phyloP scores from a whole-genome alignment of 2,797 vertebrate species.

The Chiloscyllium punctatum region DNA sequence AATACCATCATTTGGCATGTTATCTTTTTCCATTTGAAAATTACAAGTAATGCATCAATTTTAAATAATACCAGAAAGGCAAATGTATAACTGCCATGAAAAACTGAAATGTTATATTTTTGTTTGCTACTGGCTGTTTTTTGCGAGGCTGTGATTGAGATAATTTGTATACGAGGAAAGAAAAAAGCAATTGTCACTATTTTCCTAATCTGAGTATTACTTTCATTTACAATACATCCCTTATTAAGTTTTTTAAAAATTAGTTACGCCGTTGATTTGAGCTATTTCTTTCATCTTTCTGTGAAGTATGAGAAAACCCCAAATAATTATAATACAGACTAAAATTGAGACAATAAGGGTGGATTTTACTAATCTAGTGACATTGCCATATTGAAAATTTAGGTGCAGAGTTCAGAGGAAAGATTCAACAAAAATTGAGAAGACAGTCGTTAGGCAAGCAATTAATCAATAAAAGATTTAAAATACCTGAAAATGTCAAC shows the following conservation, averaged over 20 bases:
- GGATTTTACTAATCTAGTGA: not conserved
- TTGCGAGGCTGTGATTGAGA: not conserved
- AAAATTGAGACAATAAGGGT: not conserved
- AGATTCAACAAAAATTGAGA: not conserved
- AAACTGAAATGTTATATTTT: not conserved
- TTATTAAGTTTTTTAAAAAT: not conserved
- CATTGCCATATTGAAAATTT: not conserved
- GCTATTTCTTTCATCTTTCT: not conserved
- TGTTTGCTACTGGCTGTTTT: not conserved
- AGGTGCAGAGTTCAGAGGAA: not conserved
- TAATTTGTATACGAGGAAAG: not conserved
- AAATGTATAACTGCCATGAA: not conserved
- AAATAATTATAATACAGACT: not conserved
- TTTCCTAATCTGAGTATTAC: not conserved
- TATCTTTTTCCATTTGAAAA: not conserved
- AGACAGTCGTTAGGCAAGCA: not conserved
- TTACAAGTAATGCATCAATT: not conserved
- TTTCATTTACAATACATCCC: not conserved
- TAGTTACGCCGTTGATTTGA: not conserved
- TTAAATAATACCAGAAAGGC: not conserved
- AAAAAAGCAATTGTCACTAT: not conserved
- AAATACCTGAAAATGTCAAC: slow-evolving; percentile 63
- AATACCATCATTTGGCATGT: not conserved
- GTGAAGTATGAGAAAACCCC: not conserved
- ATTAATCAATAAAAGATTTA: slow-evolving; percentile 4